A percentile compares a stretch with the other conserved stretches of the same genome.
phyloP scores from a whole-genome alignment of 2,113 vertebrate genomes.

The Nerophis lumbriciformis region DNA sequence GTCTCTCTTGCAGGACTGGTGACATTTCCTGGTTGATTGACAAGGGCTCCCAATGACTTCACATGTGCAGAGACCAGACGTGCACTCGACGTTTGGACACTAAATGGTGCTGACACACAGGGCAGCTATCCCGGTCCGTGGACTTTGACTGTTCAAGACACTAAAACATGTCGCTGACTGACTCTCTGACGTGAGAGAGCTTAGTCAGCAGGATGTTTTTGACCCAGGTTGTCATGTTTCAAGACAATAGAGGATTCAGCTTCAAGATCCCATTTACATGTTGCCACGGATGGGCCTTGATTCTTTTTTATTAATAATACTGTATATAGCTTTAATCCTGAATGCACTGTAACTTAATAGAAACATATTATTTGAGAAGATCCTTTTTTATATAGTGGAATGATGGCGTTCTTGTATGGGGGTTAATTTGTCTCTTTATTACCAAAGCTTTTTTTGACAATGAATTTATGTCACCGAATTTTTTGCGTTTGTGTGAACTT shows the following conservation, averaged over 20 bases:
- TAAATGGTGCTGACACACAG: constrained; percentile 60
- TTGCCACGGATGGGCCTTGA: constrained; percentile 53
- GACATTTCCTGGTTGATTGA: constrained; percentile 78
- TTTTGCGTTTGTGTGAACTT: too few species aligned
- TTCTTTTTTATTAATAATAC: constrained; percentile 66
- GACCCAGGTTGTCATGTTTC: constrained; percentile 29
- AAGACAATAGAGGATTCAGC: constrained; percentile 50
- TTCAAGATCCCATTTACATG: constrained; percentile 63
- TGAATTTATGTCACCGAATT: too few species aligned
- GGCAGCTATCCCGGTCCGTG: constrained; percentile 50
- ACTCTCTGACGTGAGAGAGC: constrained; percentile 31
- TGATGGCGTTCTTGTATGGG: constrained; percentile 24
- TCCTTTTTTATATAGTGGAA: constrained; percentile 35
- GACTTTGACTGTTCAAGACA: constrained; percentile 17
- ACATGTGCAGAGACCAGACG: constrained; percentile 19
- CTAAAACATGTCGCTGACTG: constrained; percentile 32
- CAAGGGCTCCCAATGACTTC: constrained; percentile 71
- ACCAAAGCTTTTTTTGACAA: too few species aligned
- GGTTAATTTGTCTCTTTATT: too few species aligned
- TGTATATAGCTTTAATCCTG: constrained; percentile 68
- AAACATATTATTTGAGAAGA: constrained; percentile 43
- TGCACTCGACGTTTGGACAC: constrained; percentile 39
- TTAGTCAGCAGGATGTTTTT: constrained; percentile 21
- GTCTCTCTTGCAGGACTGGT: constrained; percentile 66
- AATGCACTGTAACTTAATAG: constrained; percentile 59